Conservation (phyloP, 35 echinoderm and acorn worm species). For the Holothuria glaberrima region DNA sequence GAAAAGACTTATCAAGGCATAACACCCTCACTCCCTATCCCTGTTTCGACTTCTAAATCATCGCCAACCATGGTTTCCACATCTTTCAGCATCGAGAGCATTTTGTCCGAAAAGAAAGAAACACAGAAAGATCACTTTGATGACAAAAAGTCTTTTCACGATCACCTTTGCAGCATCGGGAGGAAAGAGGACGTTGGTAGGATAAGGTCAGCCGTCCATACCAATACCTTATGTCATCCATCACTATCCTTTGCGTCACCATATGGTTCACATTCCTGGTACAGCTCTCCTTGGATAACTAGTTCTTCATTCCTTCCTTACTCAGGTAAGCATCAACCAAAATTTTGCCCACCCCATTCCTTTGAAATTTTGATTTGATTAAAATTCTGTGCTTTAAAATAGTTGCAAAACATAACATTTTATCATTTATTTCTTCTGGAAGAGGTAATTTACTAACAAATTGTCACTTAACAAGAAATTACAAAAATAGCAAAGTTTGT, state of each 20-base stretch:
- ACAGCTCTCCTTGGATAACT: constrained; percentile 18
- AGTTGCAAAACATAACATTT: too few species aligned
- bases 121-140: background rate
- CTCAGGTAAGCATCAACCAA: background rate
- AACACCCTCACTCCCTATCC: background rate
- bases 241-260: background rate
- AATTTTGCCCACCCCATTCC: too few species aligned
- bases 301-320: constrained; percentile 17
- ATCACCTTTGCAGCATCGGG: background rate
- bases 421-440: too few species aligned
- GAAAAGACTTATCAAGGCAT: background rate
- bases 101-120: constrained; percentile 23
- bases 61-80: background rate
- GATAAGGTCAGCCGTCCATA: background rate
- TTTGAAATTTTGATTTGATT: too few species aligned
- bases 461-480: too few species aligned
- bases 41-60: background rate
- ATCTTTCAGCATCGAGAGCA: constrained; percentile 46
- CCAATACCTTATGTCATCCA: background rate
- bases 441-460: too few species aligned
- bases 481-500: too few species aligned
- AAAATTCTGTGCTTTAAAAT: too few species aligned
- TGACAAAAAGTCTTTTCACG: background rate
- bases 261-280: constrained; percentile 34
- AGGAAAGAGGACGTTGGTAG: background rate